Base-by-base conservation (phyloP, 1,140 invertebrate species). In the Campoletis sonorensis region DNA sequence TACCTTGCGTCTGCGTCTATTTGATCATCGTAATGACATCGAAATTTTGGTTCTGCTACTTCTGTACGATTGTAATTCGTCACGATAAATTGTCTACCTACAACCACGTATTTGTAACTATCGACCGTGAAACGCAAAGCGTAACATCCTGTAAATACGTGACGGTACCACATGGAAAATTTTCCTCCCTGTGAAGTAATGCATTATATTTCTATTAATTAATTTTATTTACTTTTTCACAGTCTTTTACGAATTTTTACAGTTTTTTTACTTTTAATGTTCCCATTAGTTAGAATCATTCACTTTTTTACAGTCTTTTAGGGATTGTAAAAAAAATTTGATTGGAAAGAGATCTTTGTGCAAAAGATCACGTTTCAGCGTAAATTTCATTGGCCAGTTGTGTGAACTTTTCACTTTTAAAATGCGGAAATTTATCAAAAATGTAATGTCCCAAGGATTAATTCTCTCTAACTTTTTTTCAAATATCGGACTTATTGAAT, bases 81-180 rank as follows among this genome's bases (percentile, higher is more conserved):
- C 23, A 68, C 51, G 54, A 87, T 58, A 72, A 79, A 87, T 67
- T 84, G 40, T 49, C 80, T 82, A 23, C 73, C 64, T 21, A 77
- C 18, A 70, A 81, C 68, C 51, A 80, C 45, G 78, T 81, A 83
- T n/a, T 81, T 61, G 58, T 80, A 51, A 23, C 76, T 71, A 45
- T 84, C 75, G 33, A 83, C 71, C 78, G 80, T 81, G 51, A 84
- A 87, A 61, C 82, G 80, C n/a, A 87, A 33, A 18, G 84, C 79
- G 58, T 87, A 87, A 83, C 86, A 87, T 51, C 86, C 86, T 15
- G 83, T 85, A 70, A 83, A 85, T 51, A 87, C 71, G 45, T 86
- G 81, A 64, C 84, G 72, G 30, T 82, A 85, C 51, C 80, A 84
- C 26, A 85, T 58, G 18, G 21, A 78, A 61, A 84, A 71, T 71